Conservation (phyloP, 2,888 invertebrate species). For the Lochmaea capreae region DNA sequence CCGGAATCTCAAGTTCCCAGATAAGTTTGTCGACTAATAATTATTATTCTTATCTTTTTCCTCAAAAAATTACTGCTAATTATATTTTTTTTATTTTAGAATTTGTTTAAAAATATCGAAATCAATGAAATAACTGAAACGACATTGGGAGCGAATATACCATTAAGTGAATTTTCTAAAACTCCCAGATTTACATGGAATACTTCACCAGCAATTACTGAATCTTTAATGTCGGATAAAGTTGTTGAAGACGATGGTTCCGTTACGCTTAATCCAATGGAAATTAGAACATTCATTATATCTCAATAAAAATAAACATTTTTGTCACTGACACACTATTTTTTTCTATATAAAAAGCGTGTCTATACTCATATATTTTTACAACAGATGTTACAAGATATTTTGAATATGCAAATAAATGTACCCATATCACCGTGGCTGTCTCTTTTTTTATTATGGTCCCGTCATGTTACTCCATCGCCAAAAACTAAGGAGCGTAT, state of each 20-base stretch:
- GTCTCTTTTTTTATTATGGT: slow-evolving; percentile 9
- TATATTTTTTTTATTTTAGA: slow-evolving; percentile 56
- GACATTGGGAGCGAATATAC: slow-evolving; percentile 77
- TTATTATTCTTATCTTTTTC: too few relatives aligned
- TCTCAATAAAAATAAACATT: background rate
- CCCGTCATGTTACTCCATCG: background rate
- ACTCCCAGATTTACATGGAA: slow-evolving; percentile 56
- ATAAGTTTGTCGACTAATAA: too few relatives aligned
- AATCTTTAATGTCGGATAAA: background rate
- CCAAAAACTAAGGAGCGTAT: background rate
- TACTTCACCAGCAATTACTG: slow-evolving; percentile 19
- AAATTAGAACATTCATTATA: slow-evolving; percentile 76
- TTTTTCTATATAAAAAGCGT: background rate
- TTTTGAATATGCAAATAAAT: slow-evolving; percentile 6
- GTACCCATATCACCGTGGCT: background rate
- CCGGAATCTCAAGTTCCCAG: too few relatives aligned
- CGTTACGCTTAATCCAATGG: slow-evolving; percentile 74
- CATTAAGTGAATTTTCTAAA: slow-evolving; percentile 65
- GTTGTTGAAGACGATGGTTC: slow-evolving; percentile 50
- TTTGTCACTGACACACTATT: too few relatives aligned
- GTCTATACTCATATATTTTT: background rate
- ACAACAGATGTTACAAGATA: background rate
- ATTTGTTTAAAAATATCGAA: slow-evolving; percentile 70
- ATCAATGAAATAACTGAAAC: slow-evolving; percentile 73
- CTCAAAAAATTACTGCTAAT: background rate